phyloP scores from a whole-genome alignment of 2,113 vertebrate genomes.

The Phalacrocorax aristotelis region DNA sequence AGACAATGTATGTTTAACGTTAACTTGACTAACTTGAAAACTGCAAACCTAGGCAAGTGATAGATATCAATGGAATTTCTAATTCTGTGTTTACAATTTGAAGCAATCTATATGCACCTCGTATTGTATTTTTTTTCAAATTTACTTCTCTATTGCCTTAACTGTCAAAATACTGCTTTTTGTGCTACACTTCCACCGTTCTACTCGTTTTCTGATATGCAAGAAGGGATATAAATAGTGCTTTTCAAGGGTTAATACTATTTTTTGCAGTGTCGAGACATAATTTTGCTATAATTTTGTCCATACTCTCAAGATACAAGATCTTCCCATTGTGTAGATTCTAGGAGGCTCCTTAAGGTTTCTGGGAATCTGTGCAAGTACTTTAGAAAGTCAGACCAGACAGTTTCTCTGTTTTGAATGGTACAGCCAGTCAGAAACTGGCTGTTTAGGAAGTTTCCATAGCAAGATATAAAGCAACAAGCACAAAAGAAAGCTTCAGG shows the following conservation, averaged over 20 bases:
- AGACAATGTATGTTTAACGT: neutral
- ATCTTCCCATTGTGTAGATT: neutral
- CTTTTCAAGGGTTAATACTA: neutral
- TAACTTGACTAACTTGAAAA: neutral
- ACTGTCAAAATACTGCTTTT: neutral
- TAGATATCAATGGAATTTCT: neutral
- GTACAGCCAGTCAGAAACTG: neutral
- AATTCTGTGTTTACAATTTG: neutral
- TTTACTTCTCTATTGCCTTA: neutral
- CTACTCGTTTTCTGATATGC: neutral
- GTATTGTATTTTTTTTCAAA: neutral
- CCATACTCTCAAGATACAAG: neutral
- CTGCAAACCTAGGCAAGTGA: neutral
- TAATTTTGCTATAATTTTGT: neutral
- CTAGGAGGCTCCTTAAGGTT: neutral
- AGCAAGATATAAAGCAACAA: neutral
- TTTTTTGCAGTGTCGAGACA: neutral
- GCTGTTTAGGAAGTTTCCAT: neutral
- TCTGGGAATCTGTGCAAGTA: neutral
- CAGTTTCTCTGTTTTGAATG: neutral
- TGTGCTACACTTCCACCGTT: neutral
- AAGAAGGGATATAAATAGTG: neutral
- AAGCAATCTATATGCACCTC: neutral
- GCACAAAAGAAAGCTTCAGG: neutral
- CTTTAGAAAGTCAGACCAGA: neutral